These are phyloP conservation scores for Leptopilina myrica DNA, from an alignment of 2,888 invertebrate species.

Conservation along the genomic window DNA sequence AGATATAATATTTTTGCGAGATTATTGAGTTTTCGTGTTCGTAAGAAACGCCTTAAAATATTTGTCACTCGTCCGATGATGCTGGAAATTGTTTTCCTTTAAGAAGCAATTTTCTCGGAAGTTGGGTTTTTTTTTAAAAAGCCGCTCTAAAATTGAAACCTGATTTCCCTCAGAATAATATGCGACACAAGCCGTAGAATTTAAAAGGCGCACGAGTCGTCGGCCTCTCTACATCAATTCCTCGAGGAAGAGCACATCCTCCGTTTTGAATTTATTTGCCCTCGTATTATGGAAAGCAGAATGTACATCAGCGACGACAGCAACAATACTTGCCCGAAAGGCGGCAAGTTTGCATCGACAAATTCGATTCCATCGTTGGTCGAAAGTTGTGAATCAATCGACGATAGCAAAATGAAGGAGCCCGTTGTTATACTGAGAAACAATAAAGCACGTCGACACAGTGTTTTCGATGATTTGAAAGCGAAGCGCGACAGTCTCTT, in stretches of 20 bases:
- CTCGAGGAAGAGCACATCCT: not conserved
- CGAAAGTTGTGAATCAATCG: constrained; percentile 55
- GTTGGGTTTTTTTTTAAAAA: not conserved
- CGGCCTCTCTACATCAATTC: not conserved
- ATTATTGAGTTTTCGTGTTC: no score
- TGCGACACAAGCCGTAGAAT: constrained; percentile 13
- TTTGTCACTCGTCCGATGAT: not conserved
- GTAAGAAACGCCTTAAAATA: not conserved
- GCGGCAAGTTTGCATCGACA: constrained; percentile 70
- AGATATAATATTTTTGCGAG: no score
- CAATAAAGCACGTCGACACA: constrained; percentile 68
- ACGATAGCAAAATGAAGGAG: constrained; percentile 50
- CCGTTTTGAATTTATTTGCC: not conserved
- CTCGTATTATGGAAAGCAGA: constrained; percentile 63
- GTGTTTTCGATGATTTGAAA: constrained; percentile 74
- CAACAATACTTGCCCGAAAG: constrained; percentile 63
- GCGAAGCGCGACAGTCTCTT: constrained; percentile 71
- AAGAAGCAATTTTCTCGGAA: not conserved
- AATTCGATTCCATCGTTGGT: constrained; percentile 72
- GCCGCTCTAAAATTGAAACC: not conserved
- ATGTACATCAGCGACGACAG: constrained; percentile 71
- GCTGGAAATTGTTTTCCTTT: not conserved
- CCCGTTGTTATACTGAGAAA: constrained; percentile 62
- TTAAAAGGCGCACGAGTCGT: not conserved
- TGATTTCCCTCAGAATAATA: constrained; percentile 22